Base-by-base conservation (phyloP, 2,888 invertebrate species). In the Belgica antarctica region DNA sequence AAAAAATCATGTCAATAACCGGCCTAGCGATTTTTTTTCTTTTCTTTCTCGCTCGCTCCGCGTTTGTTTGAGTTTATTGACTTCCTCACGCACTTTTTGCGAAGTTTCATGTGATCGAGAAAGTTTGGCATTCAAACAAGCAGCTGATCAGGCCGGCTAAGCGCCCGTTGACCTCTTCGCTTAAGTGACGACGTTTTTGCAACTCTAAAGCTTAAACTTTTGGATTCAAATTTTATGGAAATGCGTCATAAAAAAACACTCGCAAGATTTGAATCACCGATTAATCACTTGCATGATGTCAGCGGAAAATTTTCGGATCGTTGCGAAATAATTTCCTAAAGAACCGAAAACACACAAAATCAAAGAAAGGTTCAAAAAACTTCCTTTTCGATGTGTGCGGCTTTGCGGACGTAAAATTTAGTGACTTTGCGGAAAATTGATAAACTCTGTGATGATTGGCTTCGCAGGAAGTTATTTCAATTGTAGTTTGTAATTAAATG, bases 21-120 rank as follows among this genome's bases (percentile, higher is more conserved):
- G 65, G 65, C 65, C 65, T 65, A 65, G 65, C 65, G 47, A 65
- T 46, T 65, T 63, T 36, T 41, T 17, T 63, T 41, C 19, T 34
- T 28, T 36, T 34, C 15, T 34, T 34, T 19, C 19, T 63, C 36
- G 8, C 41, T 63, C 62, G 24, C 34, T 31, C 34, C 12, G 34
- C 12, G 12, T 10, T 19, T 4, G 5, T 19, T 22, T 3, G 52
- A 22, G 52, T 52, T 52, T 52, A 52, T 52, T 52, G 52, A 52
- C 52, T 52, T 52, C 12, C 52, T 52, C 7, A 52, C 52, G 52
- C 52, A 52, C 52, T 52, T 52, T 52, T 52, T 52, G 17, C 19
- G 24, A 22, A 24, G 17, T 19, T 15, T 52, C 46, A 4, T 10
- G 4, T 46, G 7, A n/a, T 8, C 12, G 46, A 46, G 12, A 12